Conservation (phyloP, 1,140 invertebrate species). For the Cydia amplana region DNA sequence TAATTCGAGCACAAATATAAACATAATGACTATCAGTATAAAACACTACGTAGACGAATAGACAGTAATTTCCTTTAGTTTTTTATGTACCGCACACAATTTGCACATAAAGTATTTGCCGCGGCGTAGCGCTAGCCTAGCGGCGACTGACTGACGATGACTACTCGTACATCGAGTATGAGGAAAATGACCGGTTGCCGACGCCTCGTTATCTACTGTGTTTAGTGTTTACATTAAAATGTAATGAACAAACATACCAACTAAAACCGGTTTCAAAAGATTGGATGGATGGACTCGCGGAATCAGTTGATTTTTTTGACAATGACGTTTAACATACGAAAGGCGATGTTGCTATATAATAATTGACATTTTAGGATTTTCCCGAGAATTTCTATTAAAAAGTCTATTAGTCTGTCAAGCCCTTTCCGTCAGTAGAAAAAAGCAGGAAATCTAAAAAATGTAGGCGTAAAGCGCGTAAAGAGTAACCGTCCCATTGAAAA, state of each 20-base stretch:
- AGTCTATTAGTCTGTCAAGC: too few relatives aligned
- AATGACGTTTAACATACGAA: too few relatives aligned
- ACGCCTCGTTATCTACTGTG: neutral
- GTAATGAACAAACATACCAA: neutral
- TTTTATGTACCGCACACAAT: neutral
- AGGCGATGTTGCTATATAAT: too few relatives aligned
- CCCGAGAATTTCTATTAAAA: too few relatives aligned
- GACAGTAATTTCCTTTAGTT: neutral
- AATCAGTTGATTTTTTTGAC: neutral
- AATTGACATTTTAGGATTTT: too few relatives aligned
- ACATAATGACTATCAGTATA: neutral
- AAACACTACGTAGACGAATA: neutral
- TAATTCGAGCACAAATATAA: conserved; percentile 15
- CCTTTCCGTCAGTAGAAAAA: too few relatives aligned
- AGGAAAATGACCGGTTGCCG: conserved; percentile 7
- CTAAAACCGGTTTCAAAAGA: neutral
- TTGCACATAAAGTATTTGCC: neutral
- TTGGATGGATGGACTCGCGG: neutral
- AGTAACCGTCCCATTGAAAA: too few relatives aligned
- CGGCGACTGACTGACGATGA: neutral
- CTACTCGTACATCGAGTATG: neutral
- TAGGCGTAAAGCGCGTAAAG: too few relatives aligned
- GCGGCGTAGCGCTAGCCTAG: neutral
- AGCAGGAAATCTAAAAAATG: too few relatives aligned
- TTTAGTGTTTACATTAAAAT: neutral